These are phyloP conservation scores for Endotricha flammealis DNA, from an alignment of 2,888 invertebrate species.

Conservation along the genomic window DNA sequence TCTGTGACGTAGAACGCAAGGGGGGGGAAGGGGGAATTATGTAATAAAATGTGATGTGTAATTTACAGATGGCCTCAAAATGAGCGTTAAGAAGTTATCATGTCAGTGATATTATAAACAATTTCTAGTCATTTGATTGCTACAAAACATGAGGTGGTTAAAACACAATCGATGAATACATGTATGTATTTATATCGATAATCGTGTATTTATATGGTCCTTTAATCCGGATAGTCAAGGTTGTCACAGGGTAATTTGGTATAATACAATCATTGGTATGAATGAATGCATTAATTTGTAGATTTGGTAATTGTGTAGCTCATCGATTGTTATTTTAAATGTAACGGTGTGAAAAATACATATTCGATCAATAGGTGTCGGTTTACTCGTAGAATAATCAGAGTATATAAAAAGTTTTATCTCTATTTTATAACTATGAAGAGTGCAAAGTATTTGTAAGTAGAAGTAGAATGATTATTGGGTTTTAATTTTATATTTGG, in stretches of 20 bases:
- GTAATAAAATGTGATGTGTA: too few species aligned
- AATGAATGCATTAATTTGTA: constrained; percentile 17
- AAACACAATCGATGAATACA: constrained; percentile 14
- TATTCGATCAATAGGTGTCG: constrained; percentile 19
- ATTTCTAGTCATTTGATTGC: constrained; percentile 65
- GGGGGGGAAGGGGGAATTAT: too few species aligned
- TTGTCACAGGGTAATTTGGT: constrained; percentile 58
- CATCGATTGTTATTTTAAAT: constrained; percentile 18
- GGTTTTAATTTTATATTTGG: constrained; percentile 23
- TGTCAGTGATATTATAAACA: constrained; percentile 27
- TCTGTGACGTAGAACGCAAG: too few species aligned
- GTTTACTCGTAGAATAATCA: constrained; percentile 11
- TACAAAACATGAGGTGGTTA: constrained; percentile 32
- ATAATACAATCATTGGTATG: constrained; percentile 28
- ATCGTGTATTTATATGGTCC: constrained; percentile 5
- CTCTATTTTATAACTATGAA: constrained; percentile 16
- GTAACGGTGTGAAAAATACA: constrained; percentile 17
- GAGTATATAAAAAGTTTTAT: constrained; percentile 14
- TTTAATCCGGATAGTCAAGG: constrained; percentile 46
- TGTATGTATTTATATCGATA: not conserved
- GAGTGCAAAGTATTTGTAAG: constrained; percentile 39
- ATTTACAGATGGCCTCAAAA: not conserved
- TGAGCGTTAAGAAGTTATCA: constrained; percentile 1
- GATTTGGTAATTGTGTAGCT: constrained; percentile 13
- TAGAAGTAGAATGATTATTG: constrained; percentile 22